Percentiles rank a stretch among this genome's conserved stretches.
Conservation (phyloP, 2,888 invertebrate species). For the Andrena praecox region DNA sequence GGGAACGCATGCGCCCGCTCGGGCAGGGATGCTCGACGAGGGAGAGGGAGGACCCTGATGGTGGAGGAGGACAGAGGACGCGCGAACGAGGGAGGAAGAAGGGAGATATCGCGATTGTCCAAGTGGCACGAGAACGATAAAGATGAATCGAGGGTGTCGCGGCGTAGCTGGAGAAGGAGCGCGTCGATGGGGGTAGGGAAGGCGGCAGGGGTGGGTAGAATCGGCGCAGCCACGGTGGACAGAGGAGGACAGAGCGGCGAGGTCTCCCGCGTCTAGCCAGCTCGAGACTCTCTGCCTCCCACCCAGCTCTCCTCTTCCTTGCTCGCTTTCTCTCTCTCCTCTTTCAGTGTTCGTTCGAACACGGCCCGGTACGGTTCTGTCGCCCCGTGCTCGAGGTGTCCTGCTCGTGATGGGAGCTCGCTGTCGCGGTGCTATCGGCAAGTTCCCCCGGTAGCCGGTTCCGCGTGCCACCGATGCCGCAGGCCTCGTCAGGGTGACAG, state of each 20-base stretch:
- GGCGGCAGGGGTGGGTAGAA: neutral
- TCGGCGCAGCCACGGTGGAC: conserved; percentile 10
- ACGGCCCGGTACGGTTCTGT: conserved; percentile 80
- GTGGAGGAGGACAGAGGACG: neutral
- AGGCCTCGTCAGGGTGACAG: conserved; percentile 38
- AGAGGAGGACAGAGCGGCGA: conserved; percentile 52
- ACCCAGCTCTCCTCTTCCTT: conserved; percentile 54
- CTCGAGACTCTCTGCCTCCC: conserved; percentile 64
- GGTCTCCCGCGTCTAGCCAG: conserved; percentile 75
- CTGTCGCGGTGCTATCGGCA: conserved; percentile 72
- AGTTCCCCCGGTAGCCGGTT: conserved; percentile 76
- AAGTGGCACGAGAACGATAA: conserved; percentile 16
- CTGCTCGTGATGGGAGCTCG: conserved; percentile 79
- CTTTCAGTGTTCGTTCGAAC: conserved; percentile 82
- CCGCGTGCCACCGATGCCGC: conserved; percentile 52
- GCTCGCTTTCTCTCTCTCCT: conserved; percentile 66
- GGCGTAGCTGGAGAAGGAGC: conserved; percentile 13
- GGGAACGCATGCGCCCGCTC: conserved; percentile 66
- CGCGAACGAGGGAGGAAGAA: conserved; percentile 20
- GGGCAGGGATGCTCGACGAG: conserved; percentile 60
- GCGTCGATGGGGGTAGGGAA: neutral
- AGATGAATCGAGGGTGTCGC: conserved; percentile 24
- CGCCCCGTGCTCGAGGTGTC: conserved; percentile 69
- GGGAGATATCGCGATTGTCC: neutral
- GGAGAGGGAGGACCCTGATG: neutral